Evolutionary conservation across 2,888 invertebrate species (phyloP), one percentile per base, ranked within the genome.

Genomic region (Meandrusa payeni): DNA sequence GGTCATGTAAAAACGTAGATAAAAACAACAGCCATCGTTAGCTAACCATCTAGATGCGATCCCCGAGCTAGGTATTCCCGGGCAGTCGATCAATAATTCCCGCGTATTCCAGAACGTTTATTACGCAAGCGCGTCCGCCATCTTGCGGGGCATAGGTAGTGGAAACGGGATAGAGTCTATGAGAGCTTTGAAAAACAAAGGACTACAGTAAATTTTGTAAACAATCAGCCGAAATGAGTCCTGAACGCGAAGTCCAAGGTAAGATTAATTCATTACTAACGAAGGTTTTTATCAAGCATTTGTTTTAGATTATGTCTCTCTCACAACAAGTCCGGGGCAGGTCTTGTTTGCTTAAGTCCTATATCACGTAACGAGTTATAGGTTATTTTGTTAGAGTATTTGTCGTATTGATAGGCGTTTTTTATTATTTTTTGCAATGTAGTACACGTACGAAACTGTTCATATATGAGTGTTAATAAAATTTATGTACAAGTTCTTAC

Each of bases 201-300:
- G 50, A 54, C 49, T 47, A 52, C 47, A 34, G 32, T 46, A 50
- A 55, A 43, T 48, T 52, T 37, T 48, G 41, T 44, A 42, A 50
- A 44, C 28, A 38, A 38, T 27, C 45, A 48, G 46, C 34, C 42
- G 72, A 72, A 59, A 78, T 80, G 75, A 72, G 73, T 47, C 66
- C 82, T 0, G 79, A 80, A 47, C 58, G 71, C 37, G 79, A 82
- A 47, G 51, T 64, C 24, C 79, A 77, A 64, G 76, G 85, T 85
- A 68, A 51, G 66, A 62, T 17, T 40, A 11, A 7, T 34, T 19
- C 17, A 23, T 4, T 39, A 7, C 41, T 12, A 11, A n/a, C n/a
- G n/a, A n/a, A n/a, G n/a, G n/a, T n/a, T n/a, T n/a, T n/a, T n/a
- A n/a, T n/a, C n/a, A n/a, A n/a, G n/a, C n/a, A n/a, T n/a, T n/a